These are phyloP conservation scores for Mesoligia furuncula DNA, from an alignment of 2,888 invertebrate genomes.

Conservation along the genomic window DNA sequence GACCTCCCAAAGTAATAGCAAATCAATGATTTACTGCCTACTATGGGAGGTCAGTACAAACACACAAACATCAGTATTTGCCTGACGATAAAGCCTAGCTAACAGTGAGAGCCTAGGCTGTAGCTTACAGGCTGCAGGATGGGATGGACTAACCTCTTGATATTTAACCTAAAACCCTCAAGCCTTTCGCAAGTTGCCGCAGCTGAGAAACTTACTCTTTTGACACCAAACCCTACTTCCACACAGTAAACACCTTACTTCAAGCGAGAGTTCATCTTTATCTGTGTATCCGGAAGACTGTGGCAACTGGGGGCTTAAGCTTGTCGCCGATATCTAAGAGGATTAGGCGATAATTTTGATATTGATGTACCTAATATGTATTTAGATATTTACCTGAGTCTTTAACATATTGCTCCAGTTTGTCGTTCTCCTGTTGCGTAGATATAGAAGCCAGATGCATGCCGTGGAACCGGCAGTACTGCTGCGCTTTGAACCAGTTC, in stretches of 20 bases:
- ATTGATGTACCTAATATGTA: neutral
- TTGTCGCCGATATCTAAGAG: no score
- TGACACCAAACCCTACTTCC: neutral
- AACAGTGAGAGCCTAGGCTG: neutral
- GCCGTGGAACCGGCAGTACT: slow-evolving; percentile 97
- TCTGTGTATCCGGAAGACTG: neutral
- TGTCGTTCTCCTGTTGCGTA: slow-evolving; percentile 97
- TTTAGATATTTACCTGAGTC: slow-evolving; percentile 93
- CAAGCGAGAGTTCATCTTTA: neutral
- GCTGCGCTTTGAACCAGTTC: slow-evolving; percentile 97
- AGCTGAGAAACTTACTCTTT: neutral
- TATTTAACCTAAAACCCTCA: neutral
- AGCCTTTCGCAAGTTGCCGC: neutral
- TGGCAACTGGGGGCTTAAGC: neutral
- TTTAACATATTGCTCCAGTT: slow-evolving; percentile 96
- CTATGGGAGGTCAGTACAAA: no score
- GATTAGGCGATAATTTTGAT: neutral
- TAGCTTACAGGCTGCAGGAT: neutral
- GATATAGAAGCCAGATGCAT: slow-evolving; percentile 98
- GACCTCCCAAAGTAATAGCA: no score
- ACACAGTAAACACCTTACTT: neutral
- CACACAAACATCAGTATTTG: no score
- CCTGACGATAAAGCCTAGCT: neutral
- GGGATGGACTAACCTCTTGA: neutral
- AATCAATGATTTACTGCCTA: no score